Evolutionary conservation across 2,113 vertebrate genomes (phyloP).

Genomic region (Ictalurus punctatus): DNA sequence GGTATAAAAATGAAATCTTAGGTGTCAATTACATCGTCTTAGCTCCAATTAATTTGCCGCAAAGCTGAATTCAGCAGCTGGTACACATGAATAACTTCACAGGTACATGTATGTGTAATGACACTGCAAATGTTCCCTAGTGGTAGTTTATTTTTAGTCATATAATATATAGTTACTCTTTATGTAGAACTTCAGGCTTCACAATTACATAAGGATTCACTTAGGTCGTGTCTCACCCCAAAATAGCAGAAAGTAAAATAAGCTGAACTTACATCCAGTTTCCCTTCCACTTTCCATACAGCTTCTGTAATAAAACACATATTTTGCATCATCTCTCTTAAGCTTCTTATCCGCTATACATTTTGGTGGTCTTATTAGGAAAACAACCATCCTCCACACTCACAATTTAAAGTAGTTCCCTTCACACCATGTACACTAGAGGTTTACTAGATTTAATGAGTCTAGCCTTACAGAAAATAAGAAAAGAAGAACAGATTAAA

Average conservation of each 20-base stretch:
- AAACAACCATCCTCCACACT: neutral
- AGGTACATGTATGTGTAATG: neutral
- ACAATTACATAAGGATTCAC: neutral
- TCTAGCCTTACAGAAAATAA: neutral
- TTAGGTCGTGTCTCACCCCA: neutral
- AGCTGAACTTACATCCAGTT: neutral
- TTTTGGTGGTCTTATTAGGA: neutral
- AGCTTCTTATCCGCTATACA: neutral
- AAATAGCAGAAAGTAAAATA: neutral
- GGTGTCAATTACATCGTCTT: neutral
- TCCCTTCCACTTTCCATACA: neutral
- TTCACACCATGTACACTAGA: neutral
- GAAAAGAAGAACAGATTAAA: neutral
- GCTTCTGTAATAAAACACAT: neutral
- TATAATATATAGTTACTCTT: neutral
- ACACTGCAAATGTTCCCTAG: neutral
- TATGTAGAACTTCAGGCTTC: neutral
- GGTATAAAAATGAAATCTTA: neutral
- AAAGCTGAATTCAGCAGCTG: neutral
- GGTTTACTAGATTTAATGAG: neutral
- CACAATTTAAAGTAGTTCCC: neutral
- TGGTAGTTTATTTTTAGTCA: neutral
- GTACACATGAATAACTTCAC: neutral
- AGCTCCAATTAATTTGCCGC: neutral
- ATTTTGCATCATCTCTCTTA: slow-evolving; percentile 8